Base-by-base conservation (phyloP, 2,113 vertebrate species). In the Trinectes maculatus region DNA sequence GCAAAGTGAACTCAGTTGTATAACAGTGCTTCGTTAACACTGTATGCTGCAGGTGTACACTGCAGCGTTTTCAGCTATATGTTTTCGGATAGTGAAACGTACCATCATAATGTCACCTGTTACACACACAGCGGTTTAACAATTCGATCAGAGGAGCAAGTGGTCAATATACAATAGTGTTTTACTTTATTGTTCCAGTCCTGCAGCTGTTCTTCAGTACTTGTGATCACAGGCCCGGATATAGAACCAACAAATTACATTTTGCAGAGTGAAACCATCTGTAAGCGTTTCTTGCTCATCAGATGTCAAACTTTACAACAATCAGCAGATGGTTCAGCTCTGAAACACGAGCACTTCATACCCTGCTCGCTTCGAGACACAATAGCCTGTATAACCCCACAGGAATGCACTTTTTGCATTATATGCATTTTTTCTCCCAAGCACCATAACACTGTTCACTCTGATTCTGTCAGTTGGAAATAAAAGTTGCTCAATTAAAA, bases 351-450 rank as follows among this genome's bases (percentile, higher is more conserved):
- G 36, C 21, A 13, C 54, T 43, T 59, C 60, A 47, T 16, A 8
- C 24, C 19, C 48, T 36, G 24, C 42, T 52, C n/a, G 13, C 63
- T 77, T 48, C 37, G 48, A 74, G 64, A 77, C 79, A 79, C 74
- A 74, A 72, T 63, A 74, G 76, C 74, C 61, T 82, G 44, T 74
- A 72, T 80, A 64, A 74, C 66, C 78, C 63, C 76, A 82, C 57
- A 48, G 39, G 67, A 82, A 78, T 80, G 47, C 76, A 66, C 54
- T 60, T 46, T 40, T 51, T 37, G 40, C 34, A 55, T 47, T 40
- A 37, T 71, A 72, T 68, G 74, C 64, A 74, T 84, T 54, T 37
- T 63, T 36, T 70, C n/a, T n/a, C n/a, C 55, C 11, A 29, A 61
- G 74, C 82, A 76, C 49, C 61, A 10, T 52, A 57, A 66, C 68